A percentile compares a stretch with the other conserved stretches of the same genome.
Evolutionary conservation across 2,113 vertebrate species (phyloP).

Genomic region (Xyliphius kryptos): DNA sequence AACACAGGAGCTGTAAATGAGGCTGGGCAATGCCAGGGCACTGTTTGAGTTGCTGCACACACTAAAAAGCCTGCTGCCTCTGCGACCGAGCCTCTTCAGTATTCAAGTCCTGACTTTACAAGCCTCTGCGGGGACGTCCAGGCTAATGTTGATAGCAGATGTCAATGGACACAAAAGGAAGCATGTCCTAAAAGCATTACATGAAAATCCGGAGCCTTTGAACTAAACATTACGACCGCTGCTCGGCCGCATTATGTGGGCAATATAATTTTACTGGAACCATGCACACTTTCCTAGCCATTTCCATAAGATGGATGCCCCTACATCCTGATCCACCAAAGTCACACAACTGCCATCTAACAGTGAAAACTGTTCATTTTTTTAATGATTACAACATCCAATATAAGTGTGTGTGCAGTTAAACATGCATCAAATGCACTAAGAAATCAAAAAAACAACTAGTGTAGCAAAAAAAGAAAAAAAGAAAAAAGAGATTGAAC

Average conservation of each 20-base stretch:
- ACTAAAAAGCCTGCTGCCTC: conserved; percentile 30
- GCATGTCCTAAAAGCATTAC: conserved; percentile 35
- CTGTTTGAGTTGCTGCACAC: conserved; percentile 23
- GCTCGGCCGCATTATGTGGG: conserved; percentile 18
- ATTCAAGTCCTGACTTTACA: conserved; percentile 30
- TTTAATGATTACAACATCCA: no score
- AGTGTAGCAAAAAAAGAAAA: no score
- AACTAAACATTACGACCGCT: conserved; percentile 16
- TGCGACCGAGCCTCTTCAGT: conserved; percentile 27
- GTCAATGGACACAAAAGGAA: conserved; percentile 38
- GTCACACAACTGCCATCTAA: no score
- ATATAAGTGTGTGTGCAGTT: no score
- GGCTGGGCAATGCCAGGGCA: conserved; percentile 23
- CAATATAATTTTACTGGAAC: conserved; percentile 36
- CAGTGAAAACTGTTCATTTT: no score
- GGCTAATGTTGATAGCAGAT: conserved; percentile 42
- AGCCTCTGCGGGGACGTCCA: conserved; percentile 31
- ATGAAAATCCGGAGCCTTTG: conserved; percentile 21
- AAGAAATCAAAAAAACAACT: no score
- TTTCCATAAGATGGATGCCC: conserved; percentile 12
- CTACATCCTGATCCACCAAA: conserved; percentile 14
- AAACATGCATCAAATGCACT: no score
- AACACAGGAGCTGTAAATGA: conserved; percentile 23
- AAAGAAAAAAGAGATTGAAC: no score
- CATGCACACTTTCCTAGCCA: conserved; percentile 6